Evolutionary conservation across 2,888 invertebrate genomes (phyloP), one percentile per base, ranked within the genome.

Genomic region (Phaonia tiefii): DNA sequence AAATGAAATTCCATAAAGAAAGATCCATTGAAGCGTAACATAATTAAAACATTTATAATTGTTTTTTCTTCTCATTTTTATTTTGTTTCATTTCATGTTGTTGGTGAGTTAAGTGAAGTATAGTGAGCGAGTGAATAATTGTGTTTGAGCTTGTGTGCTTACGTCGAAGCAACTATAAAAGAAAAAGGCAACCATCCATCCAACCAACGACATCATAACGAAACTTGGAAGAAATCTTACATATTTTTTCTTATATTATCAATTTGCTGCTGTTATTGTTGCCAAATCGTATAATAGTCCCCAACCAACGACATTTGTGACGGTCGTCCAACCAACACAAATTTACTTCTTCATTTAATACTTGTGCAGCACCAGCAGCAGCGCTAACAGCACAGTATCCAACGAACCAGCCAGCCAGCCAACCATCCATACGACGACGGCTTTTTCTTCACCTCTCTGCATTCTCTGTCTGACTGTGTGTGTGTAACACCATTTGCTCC

Each of bases 11-110:
- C 3, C 31, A 31, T 31, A 31, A 31, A 8, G 31, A 31, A 31
- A 31, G 75, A 66, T 78, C 71, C 31, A 75, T 63, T 72, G 58
- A 78, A 81, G 72, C 81, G 65, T 81, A 78, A 78, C 71, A 72
- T 56, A 75, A 63, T 63, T 63, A 39, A 63, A 81, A 75, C 77
- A 75, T 81, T n/a, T 60, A 81, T 78, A 51, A 54, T 51, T n/a
- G n/a, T n/a, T 44, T 15, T 80, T 67, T 60, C 67, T 77, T 37
- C 44, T n/a, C n/a, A n/a, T 44, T 15, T 80, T 67, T 60, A 60
- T 77, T 37, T 37, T 77, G 37, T 63, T 37, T 63, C 63, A 42
- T 63, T 63, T 63, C 63, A 63, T 63, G 63, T 8, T 3, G n/a
- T n/a, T n/a, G n/a, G n/a, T n/a, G n/a, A n/a, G n/a, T n/a, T n/a